These are phyloP conservation scores for Nothura maculosa DNA, from an alignment of 2,797 vertebrate genomes.

Conservation along the genomic window DNA sequence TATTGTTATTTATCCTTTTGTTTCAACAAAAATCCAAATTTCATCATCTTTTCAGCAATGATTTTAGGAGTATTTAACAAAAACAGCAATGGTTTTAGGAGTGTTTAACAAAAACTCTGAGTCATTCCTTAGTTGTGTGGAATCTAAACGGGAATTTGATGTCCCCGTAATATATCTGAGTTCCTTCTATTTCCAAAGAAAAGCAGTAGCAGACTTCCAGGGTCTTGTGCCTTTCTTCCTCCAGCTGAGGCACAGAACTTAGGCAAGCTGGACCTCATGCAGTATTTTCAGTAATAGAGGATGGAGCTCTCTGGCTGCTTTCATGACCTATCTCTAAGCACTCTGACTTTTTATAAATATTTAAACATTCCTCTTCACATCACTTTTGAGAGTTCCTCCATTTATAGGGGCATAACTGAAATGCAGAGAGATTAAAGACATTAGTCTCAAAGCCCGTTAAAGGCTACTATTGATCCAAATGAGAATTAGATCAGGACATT, in stretches of 20 bases:
- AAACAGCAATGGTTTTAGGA: background rate
- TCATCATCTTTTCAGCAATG: background rate
- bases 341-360: background rate
- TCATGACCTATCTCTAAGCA: background rate
- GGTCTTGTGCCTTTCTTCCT: fast-evolving
- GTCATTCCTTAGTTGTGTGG: background rate
- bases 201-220: background rate
- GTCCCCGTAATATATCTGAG: fast-evolving
- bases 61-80: background rate
- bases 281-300: background rate
- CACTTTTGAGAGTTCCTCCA: background rate
- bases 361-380: conserved; percentile 21
- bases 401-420: conserved; percentile 4
- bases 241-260: background rate
- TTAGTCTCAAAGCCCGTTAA: background rate
- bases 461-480: background rate
- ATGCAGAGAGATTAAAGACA: conserved; percentile 12
- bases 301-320: background rate
- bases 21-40: background rate
- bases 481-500: background rate
- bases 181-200: background rate
- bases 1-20: background rate
- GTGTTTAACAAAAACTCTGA: background rate
- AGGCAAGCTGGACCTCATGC: background rate
- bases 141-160: background rate